A percentile compares a stretch with the other conserved stretches of the same genome.
Evolutionary conservation across 2,113 vertebrate species (phyloP).

Genomic region (Promerops cafer): DNA sequence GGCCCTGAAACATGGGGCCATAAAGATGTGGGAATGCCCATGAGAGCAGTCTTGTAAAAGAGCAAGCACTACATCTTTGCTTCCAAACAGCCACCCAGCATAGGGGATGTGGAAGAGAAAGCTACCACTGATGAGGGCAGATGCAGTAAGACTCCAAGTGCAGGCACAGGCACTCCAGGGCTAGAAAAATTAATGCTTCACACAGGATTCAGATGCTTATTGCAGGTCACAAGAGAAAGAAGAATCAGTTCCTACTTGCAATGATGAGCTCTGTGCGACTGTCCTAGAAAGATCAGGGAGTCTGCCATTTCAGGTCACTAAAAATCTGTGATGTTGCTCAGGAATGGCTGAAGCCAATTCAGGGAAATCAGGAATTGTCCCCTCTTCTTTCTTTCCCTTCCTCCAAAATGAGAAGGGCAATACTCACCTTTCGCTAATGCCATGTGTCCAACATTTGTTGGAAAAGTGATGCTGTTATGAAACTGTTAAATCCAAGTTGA

Average conservation of each 20-base stretch:
- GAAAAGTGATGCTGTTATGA: neutral
- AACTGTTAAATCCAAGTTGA: neutral
- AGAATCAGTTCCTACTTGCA: neutral
- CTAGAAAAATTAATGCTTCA: neutral
- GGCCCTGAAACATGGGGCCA: neutral
- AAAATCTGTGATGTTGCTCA: neutral
- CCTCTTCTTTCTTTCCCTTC: neutral
- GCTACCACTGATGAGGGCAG: neutral
- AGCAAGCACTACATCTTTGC: neutral
- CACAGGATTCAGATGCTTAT: neutral
- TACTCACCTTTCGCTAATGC: neutral
- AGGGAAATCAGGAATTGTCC: neutral
- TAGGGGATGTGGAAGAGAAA: neutral
- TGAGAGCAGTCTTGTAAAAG: neutral
- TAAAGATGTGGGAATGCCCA: slow-evolving; percentile 3
- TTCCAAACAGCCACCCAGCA: neutral
- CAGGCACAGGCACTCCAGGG: neutral
- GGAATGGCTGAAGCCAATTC: neutral
- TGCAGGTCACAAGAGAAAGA: neutral
- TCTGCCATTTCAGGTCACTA: neutral
- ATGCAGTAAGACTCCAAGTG: neutral
- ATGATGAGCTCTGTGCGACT: rapidly evolving
- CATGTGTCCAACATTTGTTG: neutral
- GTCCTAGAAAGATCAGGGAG: neutral
- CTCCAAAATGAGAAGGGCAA: neutral